Base-by-base conservation (phyloP, 2,797 vertebrate genomes). In the Gambusia yucatana region DNA sequence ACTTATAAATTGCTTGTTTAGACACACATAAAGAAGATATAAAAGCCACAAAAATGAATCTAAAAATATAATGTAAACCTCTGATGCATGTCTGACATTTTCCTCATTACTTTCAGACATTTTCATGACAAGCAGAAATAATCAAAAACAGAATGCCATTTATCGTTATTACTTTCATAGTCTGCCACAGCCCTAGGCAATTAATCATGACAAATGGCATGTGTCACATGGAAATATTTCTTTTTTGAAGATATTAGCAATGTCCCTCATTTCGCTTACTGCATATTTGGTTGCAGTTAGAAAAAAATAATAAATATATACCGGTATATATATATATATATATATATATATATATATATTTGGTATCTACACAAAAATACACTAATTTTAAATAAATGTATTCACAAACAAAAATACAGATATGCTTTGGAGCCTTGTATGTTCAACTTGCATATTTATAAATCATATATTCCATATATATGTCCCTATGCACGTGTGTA, bases 401-500 rank as follows among this genome's bases (percentile, higher is more conserved):
- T 57, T 48, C 20, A 78, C 73, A 30, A 76, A 59, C 20, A n/a
- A 16, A 75, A 50, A 50, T 33, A 22, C 71, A 28, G 48, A 17
- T 74, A 63, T 73, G 52, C 73, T 39, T 72, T 20, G 25, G 0
- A 16, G 20, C 71, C 17, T 44, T 3, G 43, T 36, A 76, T n/a
- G 14, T 11, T n/a, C 33, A 50, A 43, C 16, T 50, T 50, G 22
- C 77, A 72, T 65, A 69, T 72, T 39, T 25, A 46, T 52, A 25
- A 17, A 57, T 41, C 57, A n/a, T 30, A 25, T 52, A n/a, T 36
- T 13, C 20, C 43, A 33, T 11, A 2, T n/a, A 20, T 82, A 76
- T 70, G 77, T 85, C 67, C 77, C 28, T 82, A 77, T 80, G 72
- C 46, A 28, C 76, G 77, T 82, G 85, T 87, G 81, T 90, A 93